phyloP scores from a whole-genome alignment of 2,113 vertebrate genomes.

The Zosterops pallidus region DNA sequence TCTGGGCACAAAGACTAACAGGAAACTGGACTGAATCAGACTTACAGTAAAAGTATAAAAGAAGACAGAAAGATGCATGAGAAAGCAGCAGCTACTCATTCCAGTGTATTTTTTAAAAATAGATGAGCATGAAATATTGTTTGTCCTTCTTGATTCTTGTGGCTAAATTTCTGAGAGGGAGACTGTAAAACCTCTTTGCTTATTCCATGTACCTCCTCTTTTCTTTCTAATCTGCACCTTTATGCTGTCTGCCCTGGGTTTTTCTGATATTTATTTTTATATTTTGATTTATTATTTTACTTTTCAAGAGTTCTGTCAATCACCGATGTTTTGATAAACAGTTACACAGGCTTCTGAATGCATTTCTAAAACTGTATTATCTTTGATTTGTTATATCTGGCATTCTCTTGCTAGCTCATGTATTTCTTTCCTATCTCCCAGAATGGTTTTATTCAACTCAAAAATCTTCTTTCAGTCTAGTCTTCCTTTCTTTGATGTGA shows the following conservation, averaged over 20 bases:
- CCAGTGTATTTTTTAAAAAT: background rate
- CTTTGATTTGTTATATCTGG: background rate
- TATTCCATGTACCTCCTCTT: background rate
- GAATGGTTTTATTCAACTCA: background rate
- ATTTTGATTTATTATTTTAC: background rate
- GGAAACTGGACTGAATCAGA: background rate
- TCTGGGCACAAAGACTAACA: background rate
- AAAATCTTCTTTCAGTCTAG: background rate
- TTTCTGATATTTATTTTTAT: background rate
- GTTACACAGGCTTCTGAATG: background rate
- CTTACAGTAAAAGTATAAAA: background rate
- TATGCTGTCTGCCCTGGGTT: background rate
- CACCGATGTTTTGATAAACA: background rate
- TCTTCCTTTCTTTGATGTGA: background rate
- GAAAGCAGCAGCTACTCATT: background rate
- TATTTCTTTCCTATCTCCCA: background rate
- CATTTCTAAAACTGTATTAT: background rate
- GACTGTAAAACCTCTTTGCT: background rate
- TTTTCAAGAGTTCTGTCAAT: background rate
- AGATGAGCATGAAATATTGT: background rate
- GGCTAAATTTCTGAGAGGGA: background rate
- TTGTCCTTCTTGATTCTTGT: background rate
- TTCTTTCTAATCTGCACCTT: background rate
- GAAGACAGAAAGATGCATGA: background rate
- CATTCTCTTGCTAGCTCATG: background rate